Evolutionary conservation across 2,888 invertebrate genomes (phyloP), one percentile per base, ranked within the genome.

Genomic region (Melitaea athalia): DNA sequence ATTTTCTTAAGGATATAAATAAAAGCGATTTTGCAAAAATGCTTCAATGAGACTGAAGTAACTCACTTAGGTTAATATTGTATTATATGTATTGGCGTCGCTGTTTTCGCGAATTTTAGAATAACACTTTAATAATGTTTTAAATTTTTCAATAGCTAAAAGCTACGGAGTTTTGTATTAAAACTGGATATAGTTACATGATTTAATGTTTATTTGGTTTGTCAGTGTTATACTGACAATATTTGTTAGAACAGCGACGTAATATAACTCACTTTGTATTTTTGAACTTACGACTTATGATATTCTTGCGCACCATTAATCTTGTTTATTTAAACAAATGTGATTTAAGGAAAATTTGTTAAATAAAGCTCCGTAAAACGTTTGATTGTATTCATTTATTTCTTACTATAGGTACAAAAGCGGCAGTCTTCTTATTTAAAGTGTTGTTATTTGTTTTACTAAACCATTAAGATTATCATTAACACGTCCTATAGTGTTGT

Each of bases 351-450:
- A 81, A 75, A 57, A 82, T 85, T 91, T 89, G 87, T 88, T 88
- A 89, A 91, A 89, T 90, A 90, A 90, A 91, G 86, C 80, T 78
- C 78, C 80, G 75, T 76, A 72, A 75, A 78, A 79, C 81, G 81
- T 78, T 64, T 63, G 75, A 74, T 68, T 79, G 73, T 76, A 71
- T 74, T 81, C 81, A 80, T 86, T 88, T 85, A 84, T 85, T 85
- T 65, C 63, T 64, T 73, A 76, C 52, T 52, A 50, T 67, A 70
- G 55, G 75, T 79, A 79, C 75, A 81, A 81, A 81, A 81, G 79
- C 73, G 75, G 78, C 88, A 88, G 87, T 87, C 83, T 85, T 86
- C 68, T 63, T 62, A 50, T 64, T 68, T 74, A 64, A 61, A 69
- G 12, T n/a, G 63, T 15, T 70, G 65, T 59, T 24, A 33, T 50